Conservation (phyloP, 2,113 vertebrate species). For the Epinephelus cyanopodus region DNA sequence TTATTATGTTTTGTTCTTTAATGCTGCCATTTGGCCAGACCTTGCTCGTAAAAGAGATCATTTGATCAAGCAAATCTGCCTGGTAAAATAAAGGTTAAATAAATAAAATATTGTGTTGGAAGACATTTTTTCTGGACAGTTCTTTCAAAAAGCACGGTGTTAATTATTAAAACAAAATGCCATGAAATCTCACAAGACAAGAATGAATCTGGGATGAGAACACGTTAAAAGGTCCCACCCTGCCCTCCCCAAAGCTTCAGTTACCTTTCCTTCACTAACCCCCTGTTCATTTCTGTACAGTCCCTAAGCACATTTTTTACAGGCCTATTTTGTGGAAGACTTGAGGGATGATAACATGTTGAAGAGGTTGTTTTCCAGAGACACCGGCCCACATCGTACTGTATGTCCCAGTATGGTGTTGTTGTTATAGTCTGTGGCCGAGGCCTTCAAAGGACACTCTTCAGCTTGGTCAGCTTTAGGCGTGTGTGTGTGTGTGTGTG, state of each 20-base stretch:
- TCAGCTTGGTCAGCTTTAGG: conserved; percentile 40
- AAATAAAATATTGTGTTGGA: too few relatives aligned
- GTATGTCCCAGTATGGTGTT: conserved; percentile 32
- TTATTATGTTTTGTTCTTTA: too few relatives aligned
- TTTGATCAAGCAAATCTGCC: too few relatives aligned
- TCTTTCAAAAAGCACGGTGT: neutral
- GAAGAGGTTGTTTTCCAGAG: conserved; percentile 37
- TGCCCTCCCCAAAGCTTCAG: neutral
- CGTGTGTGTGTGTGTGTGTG: conserved; percentile 1
- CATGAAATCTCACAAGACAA: too few relatives aligned
- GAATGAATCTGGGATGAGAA: neutral
- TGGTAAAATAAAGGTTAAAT: too few relatives aligned
- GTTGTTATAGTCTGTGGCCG: conserved; percentile 23
- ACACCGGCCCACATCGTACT: neutral
- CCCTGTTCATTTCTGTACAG: neutral
- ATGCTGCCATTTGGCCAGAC: too few relatives aligned
- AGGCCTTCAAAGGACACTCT: conserved; percentile 33
- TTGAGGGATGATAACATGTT: conserved; percentile 13
- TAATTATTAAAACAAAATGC: neutral
- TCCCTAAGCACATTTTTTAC: neutral
- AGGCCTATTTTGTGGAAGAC: neutral
- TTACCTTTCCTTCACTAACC: neutral
- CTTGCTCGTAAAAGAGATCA: too few relatives aligned
- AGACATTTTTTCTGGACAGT: neutral
- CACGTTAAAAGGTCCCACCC: neutral